These are phyloP conservation scores for Lottia gigantea DNA, from an alignment of 2,888 invertebrate genomes.

Conservation along the genomic window DNA sequence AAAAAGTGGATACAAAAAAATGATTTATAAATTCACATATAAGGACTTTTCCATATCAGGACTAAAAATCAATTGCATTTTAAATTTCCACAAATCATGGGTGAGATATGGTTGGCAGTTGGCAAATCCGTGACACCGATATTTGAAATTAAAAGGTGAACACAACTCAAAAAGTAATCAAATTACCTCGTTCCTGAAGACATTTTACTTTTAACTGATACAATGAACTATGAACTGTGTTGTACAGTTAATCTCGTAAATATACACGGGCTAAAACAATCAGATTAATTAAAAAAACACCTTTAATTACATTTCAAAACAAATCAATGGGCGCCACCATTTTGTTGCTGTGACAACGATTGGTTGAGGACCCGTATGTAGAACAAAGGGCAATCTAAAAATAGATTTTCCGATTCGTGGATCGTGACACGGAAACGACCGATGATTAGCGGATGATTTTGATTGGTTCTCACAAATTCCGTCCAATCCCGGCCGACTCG, in stretches of 20 bases:
- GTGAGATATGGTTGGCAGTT: too few species aligned
- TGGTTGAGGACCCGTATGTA: neutral
- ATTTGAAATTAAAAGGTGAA: too few species aligned
- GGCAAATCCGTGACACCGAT: too few species aligned
- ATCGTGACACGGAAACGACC: neutral
- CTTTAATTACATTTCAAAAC: neutral
- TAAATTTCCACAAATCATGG: too few species aligned
- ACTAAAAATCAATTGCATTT: too few species aligned
- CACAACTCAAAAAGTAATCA: too few species aligned
- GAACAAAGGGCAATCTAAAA: neutral
- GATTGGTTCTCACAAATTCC: neutral
- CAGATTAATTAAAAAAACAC: conserved; percentile 1
- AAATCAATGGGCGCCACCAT: conserved; percentile 24
- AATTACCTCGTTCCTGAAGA: neutral
- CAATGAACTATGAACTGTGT: neutral
- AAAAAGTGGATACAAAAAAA: too few species aligned
- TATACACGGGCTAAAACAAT: conserved; percentile 2
- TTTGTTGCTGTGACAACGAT: conserved; percentile 33
- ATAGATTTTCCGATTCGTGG: neutral
- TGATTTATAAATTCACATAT: too few species aligned
- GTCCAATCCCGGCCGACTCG: neutral
- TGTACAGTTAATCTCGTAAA: neutral
- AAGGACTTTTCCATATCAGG: too few species aligned
- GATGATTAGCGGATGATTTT: neutral
- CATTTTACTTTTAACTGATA: neutral